These are phyloP conservation scores for Caenorhabditis auriculariae DNA, from an alignment of 2,888 invertebrate genomes.

Conservation along the genomic window DNA sequence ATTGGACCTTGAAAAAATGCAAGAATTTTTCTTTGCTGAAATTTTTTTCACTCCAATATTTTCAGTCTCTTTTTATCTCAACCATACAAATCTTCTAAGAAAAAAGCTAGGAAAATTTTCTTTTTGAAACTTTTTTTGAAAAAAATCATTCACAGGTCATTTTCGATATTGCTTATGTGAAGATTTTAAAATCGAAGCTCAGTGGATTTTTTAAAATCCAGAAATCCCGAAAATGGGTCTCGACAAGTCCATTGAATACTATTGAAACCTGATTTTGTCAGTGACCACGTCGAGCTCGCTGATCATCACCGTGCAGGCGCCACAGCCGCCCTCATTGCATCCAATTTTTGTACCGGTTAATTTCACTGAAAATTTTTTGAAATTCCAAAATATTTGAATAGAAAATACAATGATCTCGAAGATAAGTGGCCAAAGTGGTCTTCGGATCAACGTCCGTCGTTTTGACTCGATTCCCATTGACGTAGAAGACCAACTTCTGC, in stretches of 20 bases:
- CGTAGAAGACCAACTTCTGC: constrained; percentile 52
- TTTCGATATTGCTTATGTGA: constrained; percentile 12
- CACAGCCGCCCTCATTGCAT: constrained; percentile 68
- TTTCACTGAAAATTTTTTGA: constrained; percentile 30
- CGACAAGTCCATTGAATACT: not conserved
- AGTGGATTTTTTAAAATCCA: too few relatives aligned
- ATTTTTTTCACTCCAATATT: too few relatives aligned
- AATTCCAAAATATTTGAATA: too few relatives aligned
- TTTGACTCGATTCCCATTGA: constrained; percentile 56
- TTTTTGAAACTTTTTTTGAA: too few relatives aligned
- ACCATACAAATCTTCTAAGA: too few relatives aligned
- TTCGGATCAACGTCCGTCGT: constrained; percentile 53
- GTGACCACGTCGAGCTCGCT: constrained; percentile 47
- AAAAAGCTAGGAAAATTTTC: too few relatives aligned
- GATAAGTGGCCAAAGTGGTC: constrained; percentile 54
- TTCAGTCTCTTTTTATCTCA: too few relatives aligned
- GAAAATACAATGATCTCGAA: constrained; percentile 52
- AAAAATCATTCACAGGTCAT: constrained; percentile 14
- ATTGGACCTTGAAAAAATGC: too few relatives aligned
- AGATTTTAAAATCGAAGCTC: too few relatives aligned
- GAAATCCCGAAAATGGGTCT: not conserved
- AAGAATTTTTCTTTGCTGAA: too few relatives aligned
- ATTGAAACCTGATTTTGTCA: constrained; percentile 40
- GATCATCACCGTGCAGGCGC: constrained; percentile 65
- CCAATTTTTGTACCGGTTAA: constrained; percentile 65